Conservation (phyloP, 2,113 vertebrate genomes). For the Campylomormyrus numenius region DNA sequence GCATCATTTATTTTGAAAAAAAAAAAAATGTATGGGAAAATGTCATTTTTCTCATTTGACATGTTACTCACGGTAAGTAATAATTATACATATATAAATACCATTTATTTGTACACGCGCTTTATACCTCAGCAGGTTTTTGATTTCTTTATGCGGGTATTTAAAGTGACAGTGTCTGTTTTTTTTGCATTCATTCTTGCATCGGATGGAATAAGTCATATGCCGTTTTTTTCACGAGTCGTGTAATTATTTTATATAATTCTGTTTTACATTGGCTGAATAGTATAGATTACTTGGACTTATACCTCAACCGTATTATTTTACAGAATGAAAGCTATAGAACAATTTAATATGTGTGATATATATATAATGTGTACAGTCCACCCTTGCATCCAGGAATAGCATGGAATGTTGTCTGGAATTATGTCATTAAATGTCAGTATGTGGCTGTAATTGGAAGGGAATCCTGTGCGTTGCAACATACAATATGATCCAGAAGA, state of each 20-base stretch:
- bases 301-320: background rate
- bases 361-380: background rate
- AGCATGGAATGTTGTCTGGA: background rate
- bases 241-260: background rate
- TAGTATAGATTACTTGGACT: background rate
- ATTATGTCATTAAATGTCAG: constrained; percentile 1
- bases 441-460: background rate
- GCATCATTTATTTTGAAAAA: background rate
- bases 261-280: background rate
- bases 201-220: constrained; percentile 3
- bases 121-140: constrained; percentile 13
- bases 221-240: background rate
- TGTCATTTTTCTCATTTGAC: constrained; percentile 35
- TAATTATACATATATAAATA: background rate
- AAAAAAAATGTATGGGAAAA: constrained; percentile 34
- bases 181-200: constrained; percentile 27
- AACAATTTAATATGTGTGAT: background rate
- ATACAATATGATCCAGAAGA: background rate
- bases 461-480: background rate
- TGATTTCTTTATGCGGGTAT: constrained; percentile 25
- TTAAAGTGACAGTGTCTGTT: constrained; percentile 58
- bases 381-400: background rate
- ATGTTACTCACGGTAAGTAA: constrained; percentile 56
- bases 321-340: background rate
- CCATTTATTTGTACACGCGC: constrained; percentile 14